These are phyloP conservation scores for Tachycineta bicolor DNA, from an alignment of 2,113 vertebrate species.

Conservation along the genomic window DNA sequence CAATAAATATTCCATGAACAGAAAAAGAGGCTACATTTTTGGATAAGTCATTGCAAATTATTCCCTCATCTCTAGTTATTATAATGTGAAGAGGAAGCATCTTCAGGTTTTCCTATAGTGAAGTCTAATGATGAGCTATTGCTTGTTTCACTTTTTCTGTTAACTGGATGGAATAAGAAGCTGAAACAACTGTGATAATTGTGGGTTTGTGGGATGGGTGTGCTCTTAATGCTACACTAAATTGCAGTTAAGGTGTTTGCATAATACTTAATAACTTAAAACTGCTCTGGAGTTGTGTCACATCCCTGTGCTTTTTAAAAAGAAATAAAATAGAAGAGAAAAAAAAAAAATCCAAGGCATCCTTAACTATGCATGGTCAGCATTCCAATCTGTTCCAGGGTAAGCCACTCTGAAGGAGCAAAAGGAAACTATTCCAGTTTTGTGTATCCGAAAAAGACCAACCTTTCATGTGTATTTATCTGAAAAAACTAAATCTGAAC, in stretches of 20 bases:
- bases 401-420: neutral
- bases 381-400: neutral
- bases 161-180: slow-evolving; percentile 23
- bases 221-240: neutral
- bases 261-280: neutral
- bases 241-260: slow-evolving; percentile 20
- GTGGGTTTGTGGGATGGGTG: neutral
- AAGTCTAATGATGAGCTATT: slow-evolving; percentile 41
- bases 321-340: neutral
- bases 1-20: slow-evolving; percentile 64
- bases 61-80: slow-evolving; percentile 52
- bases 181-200: slow-evolving; percentile 12
- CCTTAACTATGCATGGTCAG: neutral
- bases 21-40: slow-evolving; percentile 61
- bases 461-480: neutral
- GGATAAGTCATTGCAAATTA: slow-evolving; percentile 67
- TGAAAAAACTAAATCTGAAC: neutral
- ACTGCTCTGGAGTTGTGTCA: neutral
- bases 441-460: neutral
- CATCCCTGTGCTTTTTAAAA: neutral
- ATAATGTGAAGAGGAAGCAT: slow-evolving; percentile 56
- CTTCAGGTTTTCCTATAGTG: slow-evolving; percentile 45
- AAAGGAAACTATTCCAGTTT: neutral
- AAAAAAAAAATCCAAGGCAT: neutral
- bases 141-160: slow-evolving; percentile 26